Evolutionary conservation across 2,888 invertebrate species (phyloP), one percentile per base, ranked within the genome.

Genomic region (Agrotis puta): DNA sequence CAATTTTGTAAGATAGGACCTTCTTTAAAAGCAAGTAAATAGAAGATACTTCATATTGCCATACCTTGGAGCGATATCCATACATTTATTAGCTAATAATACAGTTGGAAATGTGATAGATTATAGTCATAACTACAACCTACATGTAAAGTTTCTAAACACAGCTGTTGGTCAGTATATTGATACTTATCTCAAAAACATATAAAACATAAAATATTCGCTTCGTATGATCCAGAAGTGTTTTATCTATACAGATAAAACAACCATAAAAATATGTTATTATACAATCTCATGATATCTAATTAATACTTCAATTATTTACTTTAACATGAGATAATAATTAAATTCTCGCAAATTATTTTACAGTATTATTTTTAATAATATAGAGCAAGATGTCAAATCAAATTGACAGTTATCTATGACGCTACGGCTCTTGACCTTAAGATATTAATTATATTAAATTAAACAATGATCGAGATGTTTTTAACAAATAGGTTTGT

Each of bases 241-340:
- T 48, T 16, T 77, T 74, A 74, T 74, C 59, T 27, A 7, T n/a
- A 9, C 14, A 24, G 24, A 75, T 63, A 79, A 78, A 51, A 62
- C 7, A 47, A 47, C 22, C 47, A 53, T 73, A 54, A 79, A 75
- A n/a, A 51, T 18, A 50, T 47, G 50, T 70, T 24, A 45, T 70
- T 39, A 39, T 24, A 54, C 71, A 24, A 67, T 53, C 51, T 22
- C 78, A 51, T 57, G 51, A 70, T 59, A 57, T 48, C 53, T 63
- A 80, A 75, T 67, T 58, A 66, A 75, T 80, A 58, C 62, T 63
- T 80, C 51, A 62, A 64, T 74, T 64, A 59, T 77, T 63, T 67
- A 39, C 27, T 66, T 74, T 48, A 39, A 50, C 3, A 5, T 22
- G 11, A 24, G 74, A 79, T 79, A 64, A 53, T 45, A 39, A 70